Conservation (phyloP, 2,113 vertebrate species). For the Perca fluviatilis region DNA sequence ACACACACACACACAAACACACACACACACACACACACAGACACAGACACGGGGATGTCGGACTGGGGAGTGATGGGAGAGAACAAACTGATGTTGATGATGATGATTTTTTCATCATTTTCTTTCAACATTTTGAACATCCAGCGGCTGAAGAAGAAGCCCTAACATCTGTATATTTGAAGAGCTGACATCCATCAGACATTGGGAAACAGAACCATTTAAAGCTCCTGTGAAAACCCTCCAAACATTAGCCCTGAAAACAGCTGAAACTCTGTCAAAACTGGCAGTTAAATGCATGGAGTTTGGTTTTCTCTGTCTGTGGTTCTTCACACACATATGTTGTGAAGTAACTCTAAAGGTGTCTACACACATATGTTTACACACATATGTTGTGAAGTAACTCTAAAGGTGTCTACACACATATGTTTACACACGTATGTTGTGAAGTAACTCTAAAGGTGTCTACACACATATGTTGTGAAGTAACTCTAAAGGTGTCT, state of each 20-base stretch:
- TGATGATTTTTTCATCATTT: background rate
- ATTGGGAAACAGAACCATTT: background rate
- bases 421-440: no score
- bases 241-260: background rate
- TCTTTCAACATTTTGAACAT: background rate
- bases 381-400: no score
- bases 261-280: background rate
- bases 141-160: background rate
- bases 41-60: background rate
- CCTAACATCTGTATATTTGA: background rate
- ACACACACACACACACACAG: slow-evolving; percentile 15
- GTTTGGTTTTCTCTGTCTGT: background rate
- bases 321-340: no score
- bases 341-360: no score
- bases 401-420: no score
- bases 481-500: no score
- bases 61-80: no score
- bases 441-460: no score
- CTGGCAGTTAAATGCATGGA: background rate
- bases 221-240: background rate
- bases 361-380: no score
- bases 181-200: background rate
- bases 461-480: no score
- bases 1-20: slow-evolving; percentile 10
- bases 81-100: background rate